Evolutionary conservation across 92 coral and sea anemone species (phyloP).

Genomic region (Zoanthus sociatus): DNA sequence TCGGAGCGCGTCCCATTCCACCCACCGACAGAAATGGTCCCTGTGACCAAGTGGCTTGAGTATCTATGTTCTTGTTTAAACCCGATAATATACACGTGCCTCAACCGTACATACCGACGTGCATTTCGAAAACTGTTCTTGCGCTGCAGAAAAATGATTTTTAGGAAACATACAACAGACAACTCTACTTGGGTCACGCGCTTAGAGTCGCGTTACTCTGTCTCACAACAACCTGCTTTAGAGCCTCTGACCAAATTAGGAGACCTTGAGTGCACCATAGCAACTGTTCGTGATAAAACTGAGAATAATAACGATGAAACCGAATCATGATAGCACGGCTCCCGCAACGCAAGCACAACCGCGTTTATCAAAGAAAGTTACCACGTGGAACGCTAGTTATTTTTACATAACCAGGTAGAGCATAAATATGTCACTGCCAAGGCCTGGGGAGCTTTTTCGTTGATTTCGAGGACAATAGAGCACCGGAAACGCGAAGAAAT

Average conservation of each 20-base stretch:
- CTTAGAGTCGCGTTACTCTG: conserved; percentile 55
- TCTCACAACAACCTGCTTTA: conserved; percentile 56
- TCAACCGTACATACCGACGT: conserved; percentile 90
- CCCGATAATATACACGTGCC: conserved; percentile 95
- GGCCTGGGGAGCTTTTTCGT: too few relatives aligned
- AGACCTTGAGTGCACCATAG: not conserved
- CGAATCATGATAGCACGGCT: not conserved
- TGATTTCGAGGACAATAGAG: too few relatives aligned
- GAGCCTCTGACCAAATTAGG: conserved; percentile 16
- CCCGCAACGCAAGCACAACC: too few relatives aligned
- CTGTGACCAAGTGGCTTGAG: conserved; percentile 81
- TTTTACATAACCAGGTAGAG: too few relatives aligned
- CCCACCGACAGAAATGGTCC: conserved; percentile 47
- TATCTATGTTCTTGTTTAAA: conserved; percentile 91
- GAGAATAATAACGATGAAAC: not conserved
- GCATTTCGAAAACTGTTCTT: conserved; percentile 83
- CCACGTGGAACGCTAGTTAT: too few relatives aligned
- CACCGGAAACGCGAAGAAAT: too few relatives aligned
- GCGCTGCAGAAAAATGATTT: conserved; percentile 77
- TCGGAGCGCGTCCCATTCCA: not conserved
- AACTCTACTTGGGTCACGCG: conserved; percentile 66
- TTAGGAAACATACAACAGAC: conserved; percentile 62
- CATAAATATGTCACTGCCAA: too few relatives aligned
- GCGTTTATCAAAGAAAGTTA: too few relatives aligned
- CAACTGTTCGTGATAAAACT: not conserved